Evolutionary conservation across 2,888 invertebrate species (phyloP), one percentile per base, ranked within the genome.

Genomic region (Periphyllus acericola): DNA sequence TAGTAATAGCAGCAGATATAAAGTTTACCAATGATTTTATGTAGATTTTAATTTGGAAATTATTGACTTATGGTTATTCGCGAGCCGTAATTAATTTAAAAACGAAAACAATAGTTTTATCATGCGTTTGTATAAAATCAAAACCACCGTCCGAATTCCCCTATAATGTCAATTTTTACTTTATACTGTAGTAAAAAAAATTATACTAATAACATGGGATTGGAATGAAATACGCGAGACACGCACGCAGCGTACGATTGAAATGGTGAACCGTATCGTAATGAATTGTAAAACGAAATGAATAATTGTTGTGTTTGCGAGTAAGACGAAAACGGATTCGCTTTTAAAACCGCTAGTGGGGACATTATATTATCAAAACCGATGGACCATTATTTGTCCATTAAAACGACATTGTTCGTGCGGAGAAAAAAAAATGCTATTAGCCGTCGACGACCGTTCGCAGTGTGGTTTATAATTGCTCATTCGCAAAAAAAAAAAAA

Each of bases 1-100:
- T 74, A 74, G 36, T 60, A 19, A 60, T 36, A 74, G 52, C n/a
- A 55, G 5, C 36, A 11, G 17, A 74, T 34, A 74, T 34, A 52
- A 83, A 83, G 11, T 83, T 5, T 55, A 74, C 36, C n/a, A 11
- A 36, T 55, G 4, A 21, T 21, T 34, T 74, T 83, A 19, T 36
- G 29, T 55, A 21, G 36, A 83, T 83, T 74, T 74, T 36, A n/a
- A 60, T 74, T 83, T 74, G 19, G 55, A 83, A 72, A 36, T 46
- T 55, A 36, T 74, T 74, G n/a, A 52, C 60, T 19, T 81, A 5
- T 29, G 17, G 3, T 46, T 0, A 40, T 46, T 81, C 34, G 21
- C 17, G 32, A 17, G 29, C 6, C 36, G 74, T 36, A 74, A 74
- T 74, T 21, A 36, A 36, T 76, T 29, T 75, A n/a, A 75, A 74